Evolutionary conservation across 2,797 vertebrate genomes (phyloP).

Genomic region (Falco naumanni): DNA sequence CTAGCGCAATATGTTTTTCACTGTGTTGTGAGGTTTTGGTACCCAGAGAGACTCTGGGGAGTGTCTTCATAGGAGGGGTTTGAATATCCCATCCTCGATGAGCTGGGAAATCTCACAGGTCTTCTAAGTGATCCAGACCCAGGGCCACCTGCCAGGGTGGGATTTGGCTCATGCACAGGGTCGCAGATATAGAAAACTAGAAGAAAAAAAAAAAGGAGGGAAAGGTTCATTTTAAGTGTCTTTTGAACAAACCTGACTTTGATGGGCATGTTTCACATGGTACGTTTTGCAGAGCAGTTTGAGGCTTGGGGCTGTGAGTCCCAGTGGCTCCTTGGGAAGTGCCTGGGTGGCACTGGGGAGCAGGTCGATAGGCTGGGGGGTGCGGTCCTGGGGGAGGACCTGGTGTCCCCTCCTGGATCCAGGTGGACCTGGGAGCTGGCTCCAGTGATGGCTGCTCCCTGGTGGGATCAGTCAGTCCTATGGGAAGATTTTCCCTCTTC

Average conservation of each 20-base stretch:
- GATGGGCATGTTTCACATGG: rapidly evolving
- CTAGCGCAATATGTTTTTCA: neutral
- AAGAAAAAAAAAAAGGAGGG: neutral
- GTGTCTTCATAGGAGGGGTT: neutral
- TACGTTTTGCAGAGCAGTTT: rapidly evolving
- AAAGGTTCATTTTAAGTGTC: neutral
- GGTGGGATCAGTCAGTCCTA: rapidly evolving
- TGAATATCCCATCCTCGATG: neutral
- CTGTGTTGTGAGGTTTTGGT: neutral
- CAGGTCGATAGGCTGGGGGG: neutral
- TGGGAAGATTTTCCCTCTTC: neutral
- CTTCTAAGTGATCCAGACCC: neutral
- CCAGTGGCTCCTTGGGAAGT: neutral
- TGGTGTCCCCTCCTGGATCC: neutral
- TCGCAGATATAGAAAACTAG: neutral
- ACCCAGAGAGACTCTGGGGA: neutral
- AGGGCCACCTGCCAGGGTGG: neutral
- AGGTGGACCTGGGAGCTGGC: neutral
- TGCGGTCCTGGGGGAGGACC: neutral
- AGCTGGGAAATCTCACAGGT: neutral
- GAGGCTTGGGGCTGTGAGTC: neutral
- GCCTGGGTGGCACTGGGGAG: neutral
- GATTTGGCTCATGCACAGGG: rapidly evolving
- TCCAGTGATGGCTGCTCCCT: neutral
- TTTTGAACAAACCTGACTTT: neutral